Base-by-base conservation (phyloP, 1,140 invertebrate species). In the Homarus americanus region DNA sequence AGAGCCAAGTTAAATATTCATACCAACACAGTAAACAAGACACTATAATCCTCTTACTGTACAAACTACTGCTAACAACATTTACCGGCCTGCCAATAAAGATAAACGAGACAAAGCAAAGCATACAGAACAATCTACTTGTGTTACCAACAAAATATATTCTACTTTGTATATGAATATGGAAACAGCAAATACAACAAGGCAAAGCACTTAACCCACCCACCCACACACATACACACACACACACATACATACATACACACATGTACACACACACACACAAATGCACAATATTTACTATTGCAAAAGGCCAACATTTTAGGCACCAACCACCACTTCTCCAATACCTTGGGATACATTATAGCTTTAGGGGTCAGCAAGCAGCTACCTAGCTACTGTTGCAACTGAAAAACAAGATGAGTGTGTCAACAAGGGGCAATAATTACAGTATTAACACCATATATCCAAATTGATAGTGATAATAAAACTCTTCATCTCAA, bases 281-380 rank as follows among this genome's bases (percentile, higher is more conserved):
- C 63, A 66, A 32, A 32, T 63, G 24, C 58, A 63, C 28, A 69
- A 24, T 28, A 9, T 32, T 32, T 69, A 69, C 63, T 32, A 4
- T 24, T 76, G 41, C 49, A 87, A n/a, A 58, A 41, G 32, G 38
- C n/a, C 44, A 79, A 85, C 41, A 75, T 40, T 53, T 66, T 53
- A 66, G 24, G 28, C 78, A 87, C 85, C 85, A 87, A 87, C 85
- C 85, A 87, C 85, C 44, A 63, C 79, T 53, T 87, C 66, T 87
- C 85, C 85, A 87, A 87, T 78, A 78, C 85, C 85, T 87, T 73
- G 53, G 49, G 85, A 41, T 87, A 84, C 75, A 87, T 63, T 87
- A 78, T 79, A 87, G 79, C 73, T 87, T 76, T 87, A 87, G 85
- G 53, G 85, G 85, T 87, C 85, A 87, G 58, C 85, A 75, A 85